Evolutionary conservation across 2,888 invertebrate genomes (phyloP), one percentile per base, ranked within the genome.

Genomic region (Tenthredo amoena): DNA sequence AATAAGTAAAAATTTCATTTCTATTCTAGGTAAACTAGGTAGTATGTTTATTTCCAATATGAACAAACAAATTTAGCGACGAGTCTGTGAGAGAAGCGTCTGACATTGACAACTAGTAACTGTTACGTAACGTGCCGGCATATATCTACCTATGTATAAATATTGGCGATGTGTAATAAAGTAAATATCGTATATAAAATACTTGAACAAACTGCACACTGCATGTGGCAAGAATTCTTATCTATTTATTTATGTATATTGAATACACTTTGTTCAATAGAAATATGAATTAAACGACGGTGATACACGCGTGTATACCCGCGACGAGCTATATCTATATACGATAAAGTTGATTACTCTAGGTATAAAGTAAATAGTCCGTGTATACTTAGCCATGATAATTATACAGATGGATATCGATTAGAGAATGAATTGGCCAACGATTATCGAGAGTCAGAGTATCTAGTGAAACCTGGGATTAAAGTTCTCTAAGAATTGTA

Each of bases 81-180:
- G 34, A 68, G 68, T 6, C 62, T 62, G 7, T 26, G n/a, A 21
- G 9, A 21, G 9, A 12, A 65, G 31, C 65, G 3, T 31, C 34
- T 68, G 68, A 68, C 68, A 68, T 68, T 31, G 68, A 68, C 12
- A 34, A 68, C 34, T 68, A 15, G 18, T 68, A 68, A 68, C 12
- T 68, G 68, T 68, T 34, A 68, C 68, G 34, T 34, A 34, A 68
- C 68, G 12, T 34, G 31, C 12, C 6, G 18, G 15, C 26, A 15
- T 18, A 6, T 4, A 6, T 43, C 2, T 43, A 31, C 31, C 0
- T 31, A 34, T 3, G 18, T 18, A 68, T 68, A 68, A 31, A 10
- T 26, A 62, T 62, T 31, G 4, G 21, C 68, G 68, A 34, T 68
- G 34, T 12, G 68, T 68, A 68, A 68, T 68, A 68, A 34, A 34